Evolutionary conservation across 2,888 invertebrate species (phyloP).

Genomic region (Synergus itoensis): DNA sequence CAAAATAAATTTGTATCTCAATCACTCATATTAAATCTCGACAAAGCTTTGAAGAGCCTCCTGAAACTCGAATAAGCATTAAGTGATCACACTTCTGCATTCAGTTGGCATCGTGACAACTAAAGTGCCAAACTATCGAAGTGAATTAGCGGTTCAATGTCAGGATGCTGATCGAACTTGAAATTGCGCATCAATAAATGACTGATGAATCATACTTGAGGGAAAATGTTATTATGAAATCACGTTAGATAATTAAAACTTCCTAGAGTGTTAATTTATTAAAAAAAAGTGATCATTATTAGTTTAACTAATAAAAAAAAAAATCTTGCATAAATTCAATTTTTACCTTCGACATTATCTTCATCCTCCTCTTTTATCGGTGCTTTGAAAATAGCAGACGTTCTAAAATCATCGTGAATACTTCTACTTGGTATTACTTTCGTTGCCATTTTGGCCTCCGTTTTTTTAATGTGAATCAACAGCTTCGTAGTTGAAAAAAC

Average conservation of each 20-base stretch:
- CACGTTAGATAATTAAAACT: not conserved
- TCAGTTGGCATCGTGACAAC: constrained; percentile 29
- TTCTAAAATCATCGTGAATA: constrained; percentile 30
- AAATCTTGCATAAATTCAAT: not conserved
- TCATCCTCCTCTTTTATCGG: constrained; percentile 31
- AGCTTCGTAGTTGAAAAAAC: constrained; percentile 16
- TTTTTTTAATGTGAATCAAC: constrained; percentile 10
- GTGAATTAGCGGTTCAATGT: constrained; percentile 28
- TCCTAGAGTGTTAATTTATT: not conserved
- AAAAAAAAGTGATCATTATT: not conserved
- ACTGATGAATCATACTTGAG: not conserved
- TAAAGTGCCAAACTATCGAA: constrained; percentile 30
- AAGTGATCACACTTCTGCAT: constrained; percentile 4
- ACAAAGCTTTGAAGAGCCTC: not conserved
- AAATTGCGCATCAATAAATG: constrained; percentile 27
- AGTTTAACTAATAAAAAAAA: not conserved
- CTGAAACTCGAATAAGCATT: constrained; percentile 1
- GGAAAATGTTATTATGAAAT: not conserved
- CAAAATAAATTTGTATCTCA: not conserved
- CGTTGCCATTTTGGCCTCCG: constrained; percentile 35
- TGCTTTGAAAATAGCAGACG: constrained; percentile 9
- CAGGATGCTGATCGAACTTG: constrained; percentile 11
- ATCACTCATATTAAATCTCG: constrained; percentile 1
- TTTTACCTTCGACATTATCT: constrained; percentile 6
- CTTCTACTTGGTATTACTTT: not conserved